Percentiles rank a stretch among this genome's conserved stretches.
Conservation (phyloP, 1,140 invertebrate species). For the Drosophila equinoxialis region DNA sequence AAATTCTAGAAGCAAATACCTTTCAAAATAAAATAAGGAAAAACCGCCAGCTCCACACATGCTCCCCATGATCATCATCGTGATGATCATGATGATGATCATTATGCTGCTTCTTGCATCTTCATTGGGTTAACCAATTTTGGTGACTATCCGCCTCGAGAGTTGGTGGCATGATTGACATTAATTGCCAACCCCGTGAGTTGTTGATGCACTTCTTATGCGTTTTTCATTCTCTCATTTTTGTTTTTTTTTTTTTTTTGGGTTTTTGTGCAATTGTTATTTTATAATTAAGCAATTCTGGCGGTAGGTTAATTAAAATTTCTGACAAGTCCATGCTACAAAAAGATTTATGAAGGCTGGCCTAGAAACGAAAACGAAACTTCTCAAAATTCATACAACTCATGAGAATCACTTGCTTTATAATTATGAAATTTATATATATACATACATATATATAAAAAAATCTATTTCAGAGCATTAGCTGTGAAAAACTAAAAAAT, state of each 20-base stretch:
- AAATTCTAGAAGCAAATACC: slow-evolving; percentile 14
- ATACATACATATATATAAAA: slow-evolving; percentile 42
- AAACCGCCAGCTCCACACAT: not conserved
- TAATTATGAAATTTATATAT: slow-evolving; percentile 59
- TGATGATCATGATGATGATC: slow-evolving; percentile 28
- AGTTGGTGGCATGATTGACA: slow-evolving; percentile 60
- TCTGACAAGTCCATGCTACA: slow-evolving; percentile 53
- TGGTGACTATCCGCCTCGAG: slow-evolving; percentile 30
- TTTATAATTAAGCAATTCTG: slow-evolving; percentile 63
- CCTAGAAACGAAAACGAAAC: slow-evolving; percentile 15
- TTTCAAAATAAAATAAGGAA: slow-evolving; percentile 8
- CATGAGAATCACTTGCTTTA: slow-evolving; percentile 65
- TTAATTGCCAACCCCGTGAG: slow-evolving; percentile 63
- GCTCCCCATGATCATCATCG: slow-evolving; percentile 17
- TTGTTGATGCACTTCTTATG: slow-evolving; percentile 60
- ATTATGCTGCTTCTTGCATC: slow-evolving; percentile 11
- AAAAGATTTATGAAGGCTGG: slow-evolving; percentile 64
- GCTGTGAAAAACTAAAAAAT: slow-evolving; percentile 36
- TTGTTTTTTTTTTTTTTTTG: not conserved
- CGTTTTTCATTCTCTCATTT: slow-evolving; percentile 28
- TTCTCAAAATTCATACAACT: slow-evolving; percentile 37
- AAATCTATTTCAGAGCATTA: slow-evolving; percentile 75
- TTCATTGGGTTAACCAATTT: slow-evolving; percentile 31
- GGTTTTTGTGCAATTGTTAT: slow-evolving; percentile 33
- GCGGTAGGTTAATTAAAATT: slow-evolving; percentile 63